Base-by-base conservation (phyloP, 2,113 vertebrate genomes). In the Malurus alboscapulatus region DNA sequence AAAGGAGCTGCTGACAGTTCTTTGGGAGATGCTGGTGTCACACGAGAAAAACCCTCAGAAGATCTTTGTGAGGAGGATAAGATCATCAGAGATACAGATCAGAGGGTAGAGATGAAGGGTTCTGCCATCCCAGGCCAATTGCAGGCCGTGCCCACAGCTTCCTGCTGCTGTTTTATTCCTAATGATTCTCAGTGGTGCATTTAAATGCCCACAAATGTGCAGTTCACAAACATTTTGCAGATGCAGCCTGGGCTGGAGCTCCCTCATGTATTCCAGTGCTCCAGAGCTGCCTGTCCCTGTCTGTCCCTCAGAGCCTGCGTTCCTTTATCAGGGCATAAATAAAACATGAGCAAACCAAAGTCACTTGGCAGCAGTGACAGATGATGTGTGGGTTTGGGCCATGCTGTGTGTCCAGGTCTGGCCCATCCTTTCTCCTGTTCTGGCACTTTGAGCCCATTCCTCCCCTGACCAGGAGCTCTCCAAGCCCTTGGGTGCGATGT, bases 281-380 rank as follows among this genome's bases (percentile, higher is more conserved):
- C 25, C 77, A 38, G 47, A 61, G 24, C 0, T 20, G 65, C 34
- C 50, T 58, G 76, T 22, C 62, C 61, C 18, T 10, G 0, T 0
- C 72, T 21, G 62, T 42, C 62, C 50, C 1, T 0, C 51, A 40
- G 34, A 38, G 1, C 15, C 68, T 47, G 53, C 7, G 2, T 44
- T 68, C 4, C 15, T 69, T 57, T 12, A 79, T 44, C 66, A 40
- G 75, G 40, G 30, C n/a, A n/a, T 27, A 57, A 88, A 68, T 27
- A 29, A 63, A 84, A 34, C 53, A 17, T 54, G 5, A 68, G 44
- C 29, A 69, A 73, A 30, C 6, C 20, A 4, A 32, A 1, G 1
- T 63, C 27, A 7, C 26, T 54, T 16, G 36, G 27, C 53, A 71
- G 74, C 12, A 54, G 51, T 78, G 73, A 47, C 30, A 25, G n/a